Conservation (phyloP, 2,888 invertebrate species). For the Plagiodera versicolora region DNA sequence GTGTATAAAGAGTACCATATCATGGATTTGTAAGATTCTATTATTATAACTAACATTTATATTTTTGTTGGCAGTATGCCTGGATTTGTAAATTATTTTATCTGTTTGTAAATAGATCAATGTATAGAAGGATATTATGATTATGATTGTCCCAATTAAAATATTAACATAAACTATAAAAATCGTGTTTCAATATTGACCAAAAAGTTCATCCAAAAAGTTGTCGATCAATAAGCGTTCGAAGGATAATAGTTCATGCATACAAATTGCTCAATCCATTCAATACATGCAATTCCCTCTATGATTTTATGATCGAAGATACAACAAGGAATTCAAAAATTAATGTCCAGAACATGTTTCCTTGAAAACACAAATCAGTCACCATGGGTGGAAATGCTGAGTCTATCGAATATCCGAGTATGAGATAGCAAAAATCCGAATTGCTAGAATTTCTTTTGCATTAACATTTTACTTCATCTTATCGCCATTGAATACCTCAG, state of each 20-base stretch:
- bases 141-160: slow-evolving; percentile 58
- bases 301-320: too few relatives aligned
- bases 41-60: slow-evolving; percentile 43
- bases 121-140: slow-evolving; percentile 58
- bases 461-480: slow-evolving; percentile 21
- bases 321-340: too few relatives aligned
- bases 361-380: too few relatives aligned
- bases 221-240: too few relatives aligned
- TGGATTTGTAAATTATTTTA: slow-evolving; percentile 54
- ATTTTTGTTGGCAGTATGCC: slow-evolving; percentile 49
- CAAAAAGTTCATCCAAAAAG: too few relatives aligned
- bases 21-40: slow-evolving; percentile 53
- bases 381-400: background rate
- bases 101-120: slow-evolving; percentile 58
- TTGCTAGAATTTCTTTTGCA: slow-evolving; percentile 2
- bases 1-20: slow-evolving; percentile 55
- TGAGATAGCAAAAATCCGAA: background rate
- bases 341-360: too few relatives aligned
- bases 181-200: slow-evolving; percentile 26
- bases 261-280: background rate
- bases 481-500: slow-evolving; percentile 27
- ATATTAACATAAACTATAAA: slow-evolving; percentile 55
- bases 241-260: too few relatives aligned
- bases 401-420: background rate
- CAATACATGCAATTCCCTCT: too few relatives aligned